Base-by-base conservation (phyloP, 2,113 vertebrate species). In the Petroica traversi region DNA sequence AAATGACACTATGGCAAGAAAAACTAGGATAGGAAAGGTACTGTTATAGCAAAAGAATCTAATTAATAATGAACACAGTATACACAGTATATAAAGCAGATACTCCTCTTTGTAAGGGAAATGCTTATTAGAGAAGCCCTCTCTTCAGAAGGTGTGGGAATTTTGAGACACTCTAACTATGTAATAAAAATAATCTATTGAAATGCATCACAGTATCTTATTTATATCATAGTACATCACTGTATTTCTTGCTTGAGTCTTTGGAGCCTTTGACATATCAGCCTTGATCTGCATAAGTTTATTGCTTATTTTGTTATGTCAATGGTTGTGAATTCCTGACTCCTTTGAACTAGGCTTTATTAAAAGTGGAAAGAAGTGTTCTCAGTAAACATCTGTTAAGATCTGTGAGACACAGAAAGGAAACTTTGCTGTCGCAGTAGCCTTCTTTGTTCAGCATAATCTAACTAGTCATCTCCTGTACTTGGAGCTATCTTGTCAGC, bases 381-480 rank as follows among this genome's bases (percentile, higher is more conserved):
- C 85, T 93, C 80, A 52, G 79, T 89, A 96, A 97, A 96, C 94
- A 97, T 97, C 95, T 96, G 92, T 95, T 96, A 89, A 83, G 74
- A 93, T 28, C n/a, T 0, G 0, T 41, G 68, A 95, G 75, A 94
- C 89, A 94, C 73, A 94, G 67, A 93, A 91, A 96, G 64, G 58
- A 74, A 95, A 76, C 69, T 73, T 77, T 62, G 69, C 93, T 97
- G 87, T 95, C 87, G 89, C 36, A 2, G 13, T 41, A 85, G 80
- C 64, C 8, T 31, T 18, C 85, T 96, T 97, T 96, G 92, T 95
- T 97, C 72, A 86, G 38, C 3, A 14, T 94, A 95, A 96, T 95
- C 94, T 93, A 96, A 72, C 82, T 73, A 92, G 87, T 92, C 92
- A 96, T 96, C 92, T 94, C 80, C 73, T 77, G 91, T 89, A 89